phyloP scores from a whole-genome alignment of 2,888 invertebrate species.

The Dascillus cervinus region DNA sequence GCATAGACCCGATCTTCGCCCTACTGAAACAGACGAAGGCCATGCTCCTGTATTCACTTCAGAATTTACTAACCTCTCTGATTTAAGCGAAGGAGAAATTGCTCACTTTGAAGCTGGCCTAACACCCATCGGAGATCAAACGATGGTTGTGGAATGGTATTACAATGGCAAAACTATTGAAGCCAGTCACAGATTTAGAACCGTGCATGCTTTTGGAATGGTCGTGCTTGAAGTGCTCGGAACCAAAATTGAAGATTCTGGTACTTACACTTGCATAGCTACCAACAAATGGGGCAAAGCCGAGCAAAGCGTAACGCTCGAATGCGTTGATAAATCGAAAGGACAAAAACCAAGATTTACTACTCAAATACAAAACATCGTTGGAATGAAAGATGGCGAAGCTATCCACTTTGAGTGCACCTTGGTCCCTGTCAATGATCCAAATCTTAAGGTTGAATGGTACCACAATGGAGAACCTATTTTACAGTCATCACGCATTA shows the following conservation, averaged over 20 bases:
- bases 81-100: conserved; percentile 89
- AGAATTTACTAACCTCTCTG: conserved; percentile 72
- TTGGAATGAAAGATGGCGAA: conserved; percentile 84
- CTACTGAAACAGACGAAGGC: conserved; percentile 67
- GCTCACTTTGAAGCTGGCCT: conserved; percentile 97
- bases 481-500: conserved; percentile 82
- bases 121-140: conserved; percentile 88
- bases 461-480: conserved; percentile 89
- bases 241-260: conserved; percentile 87
- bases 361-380: conserved; percentile 75
- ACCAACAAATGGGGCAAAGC: conserved; percentile 85
- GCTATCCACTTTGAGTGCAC: conserved; percentile 94
- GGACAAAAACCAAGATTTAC: conserved; percentile 86
- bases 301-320: conserved; percentile 74
- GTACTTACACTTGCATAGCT: conserved; percentile 80
- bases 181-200: conserved; percentile 83
- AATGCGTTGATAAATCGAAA: conserved; percentile 75
- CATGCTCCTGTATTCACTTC: conserved; percentile 84
- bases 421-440: conserved; percentile 88
- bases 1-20: conserved; percentile 59
- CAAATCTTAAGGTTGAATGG: conserved; percentile 92
- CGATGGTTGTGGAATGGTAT: conserved; percentile 94
- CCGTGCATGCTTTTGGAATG: conserved; percentile 96
- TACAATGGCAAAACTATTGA: conserved; percentile 85
- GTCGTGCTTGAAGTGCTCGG: conserved; percentile 94